Evolutionary conservation across 2,888 invertebrate genomes (phyloP).

Genomic region (Gymnosoma rotundatum): DNA sequence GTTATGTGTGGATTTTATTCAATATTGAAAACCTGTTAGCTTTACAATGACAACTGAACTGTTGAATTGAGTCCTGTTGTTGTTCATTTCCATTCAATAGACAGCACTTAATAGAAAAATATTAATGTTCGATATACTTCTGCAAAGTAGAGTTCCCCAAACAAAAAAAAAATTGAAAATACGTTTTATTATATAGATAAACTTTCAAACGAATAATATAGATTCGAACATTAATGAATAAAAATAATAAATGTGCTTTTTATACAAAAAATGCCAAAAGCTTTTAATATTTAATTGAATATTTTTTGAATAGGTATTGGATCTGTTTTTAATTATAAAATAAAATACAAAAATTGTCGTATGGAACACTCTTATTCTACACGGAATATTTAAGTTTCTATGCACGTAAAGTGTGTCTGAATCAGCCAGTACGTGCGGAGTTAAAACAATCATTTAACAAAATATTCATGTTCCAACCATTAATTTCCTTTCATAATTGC

Average conservation of each 20-base stretch:
- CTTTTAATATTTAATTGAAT: no score
- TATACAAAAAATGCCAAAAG: no score
- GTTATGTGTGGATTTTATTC: slow-evolving; percentile 6
- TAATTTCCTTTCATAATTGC: slow-evolving; percentile 54
- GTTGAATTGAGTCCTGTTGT: slow-evolving; percentile 45
- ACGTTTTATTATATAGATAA: no score
- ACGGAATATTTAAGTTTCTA: not conserved
- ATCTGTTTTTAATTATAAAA: no score
- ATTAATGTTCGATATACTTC: not conserved
- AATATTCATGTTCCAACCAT: slow-evolving; percentile 37
- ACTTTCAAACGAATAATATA: no score
- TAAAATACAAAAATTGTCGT: not conserved
- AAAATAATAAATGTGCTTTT: no score
- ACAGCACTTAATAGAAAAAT: slow-evolving; percentile 1
- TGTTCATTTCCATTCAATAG: slow-evolving; percentile 42
- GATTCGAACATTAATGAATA: no score
- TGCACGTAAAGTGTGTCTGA: not conserved
- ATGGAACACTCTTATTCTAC: not conserved
- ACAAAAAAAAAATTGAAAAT: not conserved
- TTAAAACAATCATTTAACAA: slow-evolving; percentile 14
- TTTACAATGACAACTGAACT: slow-evolving; percentile 34
- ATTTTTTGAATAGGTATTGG: no score
- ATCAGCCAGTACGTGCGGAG: not conserved
- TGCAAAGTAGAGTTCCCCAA: not conserved
- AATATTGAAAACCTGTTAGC: slow-evolving; percentile 22